phyloP scores from a whole-genome alignment of 2,888 invertebrate genomes.

The Lepidochitona cinerea region DNA sequence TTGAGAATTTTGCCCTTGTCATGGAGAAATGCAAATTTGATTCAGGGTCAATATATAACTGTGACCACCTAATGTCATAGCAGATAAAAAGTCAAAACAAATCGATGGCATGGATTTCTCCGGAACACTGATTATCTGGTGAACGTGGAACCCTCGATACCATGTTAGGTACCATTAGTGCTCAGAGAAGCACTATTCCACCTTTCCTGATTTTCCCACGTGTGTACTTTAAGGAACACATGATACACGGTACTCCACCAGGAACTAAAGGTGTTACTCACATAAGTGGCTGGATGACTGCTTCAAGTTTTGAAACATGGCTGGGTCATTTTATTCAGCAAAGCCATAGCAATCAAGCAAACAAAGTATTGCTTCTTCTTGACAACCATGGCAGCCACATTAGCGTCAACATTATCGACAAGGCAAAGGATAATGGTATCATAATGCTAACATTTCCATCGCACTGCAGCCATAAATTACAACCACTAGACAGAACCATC shows the following conservation, averaged over 20 bases:
- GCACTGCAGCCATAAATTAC: too few species aligned
- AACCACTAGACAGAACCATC: constrained; percentile 69
- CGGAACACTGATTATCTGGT: constrained; percentile 12
- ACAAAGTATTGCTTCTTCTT: constrained; percentile 10
- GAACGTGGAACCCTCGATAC: constrained; percentile 15
- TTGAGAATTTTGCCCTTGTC: neutral
- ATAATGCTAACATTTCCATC: too few species aligned
- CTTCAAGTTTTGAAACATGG: neutral
- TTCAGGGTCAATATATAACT: neutral
- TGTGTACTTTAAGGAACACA: constrained; percentile 1
- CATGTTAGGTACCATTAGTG: constrained; percentile 8
- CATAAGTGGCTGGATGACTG: constrained; percentile 16
- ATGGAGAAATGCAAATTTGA: neutral
- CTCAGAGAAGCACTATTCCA: constrained; percentile 10
- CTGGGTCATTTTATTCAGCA: constrained; percentile 7
- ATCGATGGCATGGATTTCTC: too few species aligned
- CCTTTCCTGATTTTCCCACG: constrained; percentile 12
- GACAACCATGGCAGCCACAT: constrained; percentile 17
- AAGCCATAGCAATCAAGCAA: too few species aligned
- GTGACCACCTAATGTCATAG: constrained; percentile 7
- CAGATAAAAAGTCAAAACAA: constrained; percentile 13
- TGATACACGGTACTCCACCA: constrained; percentile 9
- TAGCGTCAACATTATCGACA: constrained; percentile 8
- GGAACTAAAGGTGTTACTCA: constrained; percentile 11
- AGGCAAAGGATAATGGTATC: constrained; percentile 6